phyloP scores from a whole-genome alignment of 2,113 vertebrate genomes.

The Percopsis transmontana region DNA sequence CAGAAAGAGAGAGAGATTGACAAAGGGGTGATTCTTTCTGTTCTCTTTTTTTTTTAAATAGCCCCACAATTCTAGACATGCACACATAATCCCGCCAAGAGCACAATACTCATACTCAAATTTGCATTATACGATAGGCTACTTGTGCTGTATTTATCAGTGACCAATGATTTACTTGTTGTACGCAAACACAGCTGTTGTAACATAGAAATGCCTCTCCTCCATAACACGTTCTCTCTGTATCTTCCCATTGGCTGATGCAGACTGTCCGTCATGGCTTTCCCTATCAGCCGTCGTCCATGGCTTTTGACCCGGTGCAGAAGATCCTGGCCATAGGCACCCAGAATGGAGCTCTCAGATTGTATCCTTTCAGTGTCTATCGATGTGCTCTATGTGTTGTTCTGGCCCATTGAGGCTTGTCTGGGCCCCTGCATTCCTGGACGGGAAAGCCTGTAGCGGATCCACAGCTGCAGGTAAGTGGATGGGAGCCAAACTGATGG shows the following conservation, averaged over 20 bases:
- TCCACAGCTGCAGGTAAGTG: constrained; percentile 57
- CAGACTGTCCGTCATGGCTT: constrained; percentile 99
- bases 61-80: constrained; percentile 46
- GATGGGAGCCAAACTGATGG: constrained; percentile 30
- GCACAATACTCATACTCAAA: not conserved
- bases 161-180: too few relatives aligned
- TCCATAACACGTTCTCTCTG: constrained; percentile 40
- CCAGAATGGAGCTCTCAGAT: constrained; percentile 91
- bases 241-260: constrained; percentile 42
- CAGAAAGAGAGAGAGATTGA: constrained; percentile 40
- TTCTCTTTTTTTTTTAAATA: constrained; percentile 42
- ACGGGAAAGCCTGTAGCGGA: constrained; percentile 16
- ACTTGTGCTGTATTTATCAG: too few relatives aligned
- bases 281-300: constrained; percentile 95
- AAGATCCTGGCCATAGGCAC: constrained; percentile 97
- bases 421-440: constrained; percentile 13
- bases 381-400: constrained; percentile 24
- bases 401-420: constrained; percentile 13
- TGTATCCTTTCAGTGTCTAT: constrained; percentile 92
- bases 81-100: too few relatives aligned
- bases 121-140: not conserved
- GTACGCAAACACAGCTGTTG: constrained; percentile 41
- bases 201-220: constrained; percentile 44
- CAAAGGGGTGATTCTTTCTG: constrained; percentile 8
- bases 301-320: constrained; percentile 99